phyloP scores from a whole-genome alignment of 1,140 invertebrate species.

The Phortica variegata region DNA sequence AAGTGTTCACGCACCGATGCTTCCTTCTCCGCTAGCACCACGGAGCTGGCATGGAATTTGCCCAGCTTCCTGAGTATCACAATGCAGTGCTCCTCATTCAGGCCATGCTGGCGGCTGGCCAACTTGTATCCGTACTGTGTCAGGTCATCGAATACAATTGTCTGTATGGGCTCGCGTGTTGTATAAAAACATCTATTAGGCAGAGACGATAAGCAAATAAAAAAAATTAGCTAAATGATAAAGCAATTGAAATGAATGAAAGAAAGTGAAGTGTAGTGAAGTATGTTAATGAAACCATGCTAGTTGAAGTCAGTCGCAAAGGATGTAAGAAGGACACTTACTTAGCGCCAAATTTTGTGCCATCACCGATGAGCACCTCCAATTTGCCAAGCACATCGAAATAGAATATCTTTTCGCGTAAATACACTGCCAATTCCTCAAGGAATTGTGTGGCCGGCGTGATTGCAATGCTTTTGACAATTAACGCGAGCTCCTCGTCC shows the following conservation, averaged over 20 bases:
- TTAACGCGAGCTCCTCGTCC: constrained; percentile 46
- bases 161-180: constrained; percentile 44
- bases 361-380: constrained; percentile 44
- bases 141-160: constrained; percentile 54
- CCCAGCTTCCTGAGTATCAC: constrained; percentile 43
- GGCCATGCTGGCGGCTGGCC: constrained; percentile 43
- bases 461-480: constrained; percentile 49
- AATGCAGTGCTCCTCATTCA: constrained; percentile 49
- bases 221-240: too few relatives aligned
- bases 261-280: too few relatives aligned
- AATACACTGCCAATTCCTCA: constrained; percentile 44
- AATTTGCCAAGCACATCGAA: constrained; percentile 48
- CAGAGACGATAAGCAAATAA: too few relatives aligned
- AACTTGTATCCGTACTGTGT: constrained; percentile 49
- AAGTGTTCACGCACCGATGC: constrained; percentile 40
- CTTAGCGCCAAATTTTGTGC: constrained; percentile 44
- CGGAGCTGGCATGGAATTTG: constrained; percentile 51
- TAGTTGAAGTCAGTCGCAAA: too few relatives aligned
- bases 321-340: constrained; percentile 13
- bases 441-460: constrained; percentile 53
- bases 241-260: too few relatives aligned
- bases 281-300: too few relatives aligned
- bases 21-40: constrained; percentile 45
- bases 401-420: constrained; percentile 51
- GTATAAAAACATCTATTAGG: constrained; percentile 44